Percentiles rank a stretch among this genome's conserved stretches.
phyloP scores from a whole-genome alignment of 2,888 invertebrate genomes.

The Silvanus unidentatus region DNA sequence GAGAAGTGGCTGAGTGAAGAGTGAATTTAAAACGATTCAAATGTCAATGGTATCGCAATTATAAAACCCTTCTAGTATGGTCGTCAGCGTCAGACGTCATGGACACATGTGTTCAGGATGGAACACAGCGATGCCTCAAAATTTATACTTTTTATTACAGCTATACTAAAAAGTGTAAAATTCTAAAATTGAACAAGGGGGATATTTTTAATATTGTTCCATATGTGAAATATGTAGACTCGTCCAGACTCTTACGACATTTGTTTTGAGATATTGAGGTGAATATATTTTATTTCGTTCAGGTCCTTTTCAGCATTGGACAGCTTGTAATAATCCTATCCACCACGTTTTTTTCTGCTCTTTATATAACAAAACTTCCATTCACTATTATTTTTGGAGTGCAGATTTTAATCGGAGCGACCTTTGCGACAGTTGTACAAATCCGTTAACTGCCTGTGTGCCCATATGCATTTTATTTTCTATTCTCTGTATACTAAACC shows the following conservation, averaged over 20 bases:
- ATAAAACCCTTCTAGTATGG: slow-evolving; percentile 41
- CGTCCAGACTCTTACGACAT: slow-evolving; percentile 24
- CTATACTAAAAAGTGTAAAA: slow-evolving; percentile 35
- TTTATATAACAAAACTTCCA: no score
- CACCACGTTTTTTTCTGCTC: no score
- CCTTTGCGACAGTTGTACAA: no score
- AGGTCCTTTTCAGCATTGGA: slow-evolving; percentile 13
- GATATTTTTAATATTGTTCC: slow-evolving; percentile 34
- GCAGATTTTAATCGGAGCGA: no score
- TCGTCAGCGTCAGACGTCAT: slow-evolving; percentile 32
- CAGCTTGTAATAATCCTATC: slow-evolving; percentile 3
- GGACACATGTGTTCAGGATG: slow-evolving; percentile 23
- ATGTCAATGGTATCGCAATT: slow-evolving; percentile 44
- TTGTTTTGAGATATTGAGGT: slow-evolving; percentile 33
- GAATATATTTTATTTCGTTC: slow-evolving; percentile 20
- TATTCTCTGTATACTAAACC: not conserved
- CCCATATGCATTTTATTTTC: not conserved
- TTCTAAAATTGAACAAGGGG: slow-evolving; percentile 34
- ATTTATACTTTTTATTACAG: slow-evolving; percentile 38
- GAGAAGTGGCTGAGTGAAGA: slow-evolving; percentile 11
- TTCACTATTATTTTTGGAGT: no score
- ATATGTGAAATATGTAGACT: slow-evolving; percentile 29
- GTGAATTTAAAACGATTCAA: slow-evolving; percentile 38
- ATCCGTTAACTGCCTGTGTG: no score
- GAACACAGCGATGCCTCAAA: slow-evolving; percentile 23